phyloP scores from a whole-genome alignment of 2,888 invertebrate species.

The Brenthis hecate region DNA sequence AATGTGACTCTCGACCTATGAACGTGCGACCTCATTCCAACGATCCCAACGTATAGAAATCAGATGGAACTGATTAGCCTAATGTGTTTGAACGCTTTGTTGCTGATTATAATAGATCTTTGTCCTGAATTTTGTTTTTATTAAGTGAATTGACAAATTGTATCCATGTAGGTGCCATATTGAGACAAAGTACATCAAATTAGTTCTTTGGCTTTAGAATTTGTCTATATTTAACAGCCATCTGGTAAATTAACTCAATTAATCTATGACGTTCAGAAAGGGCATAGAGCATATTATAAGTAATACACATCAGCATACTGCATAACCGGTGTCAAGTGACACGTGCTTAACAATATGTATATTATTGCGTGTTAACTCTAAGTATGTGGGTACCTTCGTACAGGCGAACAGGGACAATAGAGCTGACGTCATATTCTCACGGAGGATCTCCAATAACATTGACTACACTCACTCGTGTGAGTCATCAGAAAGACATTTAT shows the following conservation, averaged over 20 bases:
- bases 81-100: slow-evolving; percentile 19
- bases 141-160: not conserved
- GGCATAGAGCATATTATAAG: not conserved
- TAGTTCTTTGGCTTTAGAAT: not conserved
- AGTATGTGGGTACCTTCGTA: not conserved
- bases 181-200: not conserved
- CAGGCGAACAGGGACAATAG: slow-evolving; percentile 30
- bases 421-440: slow-evolving; percentile 34
- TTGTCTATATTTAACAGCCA: not conserved
- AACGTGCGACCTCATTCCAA: slow-evolving; percentile 30
- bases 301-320: not conserved
- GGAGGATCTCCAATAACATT: slow-evolving; percentile 38
- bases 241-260: not conserved
- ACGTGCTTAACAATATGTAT: not conserved
- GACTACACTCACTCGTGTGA: slow-evolving; percentile 25
- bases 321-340: not conserved
- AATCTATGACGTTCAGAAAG: not conserved
- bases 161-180: not conserved
- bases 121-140: not conserved
- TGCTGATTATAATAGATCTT: not conserved
- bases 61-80: slow-evolving; percentile 33
- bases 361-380: too few relatives aligned
- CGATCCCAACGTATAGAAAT: slow-evolving; percentile 28
- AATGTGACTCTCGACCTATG: slow-evolving; percentile 31
- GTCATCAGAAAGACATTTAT: slow-evolving; percentile 33